Conservation (phyloP, 2,113 vertebrate species). For the Periophthalmus modestus region DNA sequence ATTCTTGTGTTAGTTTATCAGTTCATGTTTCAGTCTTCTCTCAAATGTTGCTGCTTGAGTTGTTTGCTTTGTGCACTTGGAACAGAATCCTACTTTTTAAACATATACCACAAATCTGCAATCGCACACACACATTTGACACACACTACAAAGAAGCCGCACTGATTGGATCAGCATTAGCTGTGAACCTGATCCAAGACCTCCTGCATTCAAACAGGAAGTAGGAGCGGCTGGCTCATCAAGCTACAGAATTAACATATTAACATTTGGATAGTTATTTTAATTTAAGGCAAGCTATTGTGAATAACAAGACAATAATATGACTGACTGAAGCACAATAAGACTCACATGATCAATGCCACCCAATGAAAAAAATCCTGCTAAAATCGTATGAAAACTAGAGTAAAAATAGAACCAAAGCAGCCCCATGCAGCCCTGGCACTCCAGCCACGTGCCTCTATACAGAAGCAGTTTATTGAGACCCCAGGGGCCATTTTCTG, state of each 20-base stretch:
- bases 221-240: not conserved
- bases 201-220: not conserved
- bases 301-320: not conserved
- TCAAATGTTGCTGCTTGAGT: too few species aligned
- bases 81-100: too few species aligned
- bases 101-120: too few species aligned
- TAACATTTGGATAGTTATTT: not conserved
- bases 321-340: too few species aligned
- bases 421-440: conserved; percentile 25
- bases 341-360: too few species aligned
- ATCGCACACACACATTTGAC: not conserved
- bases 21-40: too few species aligned
- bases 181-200: not conserved
- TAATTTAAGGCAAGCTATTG: not conserved
- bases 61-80: too few species aligned
- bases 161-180: not conserved
- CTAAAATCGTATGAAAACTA: not conserved
- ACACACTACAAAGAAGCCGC: not conserved
- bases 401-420: not conserved
- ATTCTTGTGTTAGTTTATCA: too few species aligned
- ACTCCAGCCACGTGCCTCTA: conserved; percentile 51
- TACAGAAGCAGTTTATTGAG: conserved; percentile 29
- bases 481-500: conserved; percentile 50
- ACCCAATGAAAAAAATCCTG: not conserved
- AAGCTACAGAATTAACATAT: not conserved